These are phyloP conservation scores for Halictus quadricinctus DNA, from an alignment of 2,888 invertebrate genomes.

Conservation along the genomic window DNA sequence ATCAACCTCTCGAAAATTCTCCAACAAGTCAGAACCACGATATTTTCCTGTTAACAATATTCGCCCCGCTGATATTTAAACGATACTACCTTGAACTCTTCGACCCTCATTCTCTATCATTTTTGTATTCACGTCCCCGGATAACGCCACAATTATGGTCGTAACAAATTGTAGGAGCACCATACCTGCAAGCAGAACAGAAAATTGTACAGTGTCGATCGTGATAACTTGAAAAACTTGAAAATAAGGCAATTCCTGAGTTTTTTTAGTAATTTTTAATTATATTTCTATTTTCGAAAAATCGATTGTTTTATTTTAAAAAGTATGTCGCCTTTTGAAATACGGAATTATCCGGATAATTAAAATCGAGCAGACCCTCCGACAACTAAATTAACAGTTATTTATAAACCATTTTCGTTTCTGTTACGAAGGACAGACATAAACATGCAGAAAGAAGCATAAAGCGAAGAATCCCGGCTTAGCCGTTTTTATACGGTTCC, in stretches of 20 bases:
- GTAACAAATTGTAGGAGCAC: background rate
- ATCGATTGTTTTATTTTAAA: too few relatives aligned
- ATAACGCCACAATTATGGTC: background rate
- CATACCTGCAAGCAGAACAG: background rate
- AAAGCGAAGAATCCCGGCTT: background rate
- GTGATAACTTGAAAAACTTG: background rate
- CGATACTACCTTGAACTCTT: background rate
- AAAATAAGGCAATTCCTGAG: background rate
- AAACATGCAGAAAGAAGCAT: background rate
- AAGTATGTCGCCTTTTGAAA: too few relatives aligned
- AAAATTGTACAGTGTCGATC: background rate
- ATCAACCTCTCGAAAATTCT: background rate
- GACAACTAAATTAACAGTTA: background rate
- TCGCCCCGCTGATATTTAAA: background rate
- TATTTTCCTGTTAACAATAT: background rate
- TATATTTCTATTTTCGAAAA: background rate
- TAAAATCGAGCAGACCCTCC: background rate
- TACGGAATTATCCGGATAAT: background rate
- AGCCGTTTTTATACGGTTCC: background rate
- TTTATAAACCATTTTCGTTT: background rate
- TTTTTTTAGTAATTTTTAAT: too few relatives aligned
- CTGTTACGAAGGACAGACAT: background rate
- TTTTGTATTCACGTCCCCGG: background rate
- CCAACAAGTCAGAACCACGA: background rate
- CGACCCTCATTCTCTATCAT: background rate